Evolutionary conservation across 2,888 invertebrate species (phyloP).

Genomic region (Furcula furcula): DNA sequence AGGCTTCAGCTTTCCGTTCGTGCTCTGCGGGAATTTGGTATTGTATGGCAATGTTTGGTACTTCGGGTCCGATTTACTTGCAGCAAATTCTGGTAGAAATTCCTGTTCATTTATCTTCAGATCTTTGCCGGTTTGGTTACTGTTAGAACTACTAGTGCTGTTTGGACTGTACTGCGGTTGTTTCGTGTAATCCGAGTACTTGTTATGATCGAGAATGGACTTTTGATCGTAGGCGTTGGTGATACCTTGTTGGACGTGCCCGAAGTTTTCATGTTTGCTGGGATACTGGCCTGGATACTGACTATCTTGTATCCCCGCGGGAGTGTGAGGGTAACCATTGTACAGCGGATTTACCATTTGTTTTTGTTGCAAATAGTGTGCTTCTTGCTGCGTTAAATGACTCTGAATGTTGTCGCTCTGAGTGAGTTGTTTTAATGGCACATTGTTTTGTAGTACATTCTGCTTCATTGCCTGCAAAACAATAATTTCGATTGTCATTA

Average conservation of each 20-base stretch:
- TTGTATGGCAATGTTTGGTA: conserved; percentile 96
- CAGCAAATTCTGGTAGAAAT: conserved; percentile 85
- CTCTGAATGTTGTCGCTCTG: conserved; percentile 74
- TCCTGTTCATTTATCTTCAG: conserved; percentile 79
- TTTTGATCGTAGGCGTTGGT: conserved; percentile 75
- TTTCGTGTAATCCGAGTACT: conserved; percentile 75
- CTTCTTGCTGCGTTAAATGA: conserved; percentile 75
- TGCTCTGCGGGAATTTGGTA: conserved; percentile 89
- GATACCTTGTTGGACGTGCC: conserved; percentile 73
- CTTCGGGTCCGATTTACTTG: conserved; percentile 93
- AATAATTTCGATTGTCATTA: conserved; percentile 1
- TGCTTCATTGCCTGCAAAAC: conserved; percentile 68
- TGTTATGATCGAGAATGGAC: conserved; percentile 70
- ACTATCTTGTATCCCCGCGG: conserved; percentile 52
- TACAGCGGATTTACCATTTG: conserved; percentile 75
- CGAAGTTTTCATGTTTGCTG: conserved; percentile 65
- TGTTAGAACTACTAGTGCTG: conserved; percentile 75
- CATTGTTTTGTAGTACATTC: conserved; percentile 74
- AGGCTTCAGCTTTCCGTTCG: conserved; percentile 63
- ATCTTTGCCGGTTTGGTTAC: conserved; percentile 74
- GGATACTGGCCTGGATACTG: conserved; percentile 69
- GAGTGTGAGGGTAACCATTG: conserved; percentile 66
- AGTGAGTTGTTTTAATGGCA: conserved; percentile 78
- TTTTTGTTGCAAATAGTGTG: conserved; percentile 78
- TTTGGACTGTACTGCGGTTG: conserved; percentile 82